Percentiles rank a stretch among this genome's conserved stretches.
phyloP scores from a whole-genome alignment of 2,797 vertebrate genomes.

The Sparidentex hasta region DNA sequence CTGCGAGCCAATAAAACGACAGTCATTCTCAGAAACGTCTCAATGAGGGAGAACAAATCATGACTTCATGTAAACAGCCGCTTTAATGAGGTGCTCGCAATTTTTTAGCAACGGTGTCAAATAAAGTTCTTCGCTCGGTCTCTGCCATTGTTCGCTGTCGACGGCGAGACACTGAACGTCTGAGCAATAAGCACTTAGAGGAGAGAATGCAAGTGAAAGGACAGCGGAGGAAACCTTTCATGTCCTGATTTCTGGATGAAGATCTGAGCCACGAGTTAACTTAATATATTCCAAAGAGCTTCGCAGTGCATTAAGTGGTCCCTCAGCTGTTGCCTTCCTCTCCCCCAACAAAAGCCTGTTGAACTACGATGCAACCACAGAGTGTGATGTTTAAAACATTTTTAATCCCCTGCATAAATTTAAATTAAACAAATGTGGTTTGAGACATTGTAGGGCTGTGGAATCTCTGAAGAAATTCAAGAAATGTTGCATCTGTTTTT shows the following conservation, averaged over 20 bases:
- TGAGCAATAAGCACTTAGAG: constrained; percentile 48
- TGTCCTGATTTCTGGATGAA: constrained; percentile 70
- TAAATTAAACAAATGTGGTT: constrained; percentile 36
- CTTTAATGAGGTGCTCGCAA: constrained; percentile 48
- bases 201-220: constrained; percentile 45
- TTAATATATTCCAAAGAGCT: constrained; percentile 78
- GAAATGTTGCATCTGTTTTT: not conserved
- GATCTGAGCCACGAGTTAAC: constrained; percentile 70
- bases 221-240: constrained; percentile 68
- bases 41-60: constrained; percentile 68
- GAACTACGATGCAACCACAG: constrained; percentile 57
- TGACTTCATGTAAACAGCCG: constrained; percentile 65
- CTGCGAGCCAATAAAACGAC: constrained; percentile 71
- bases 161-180: constrained; percentile 52
- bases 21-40: constrained; percentile 66
- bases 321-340: constrained; percentile 67
- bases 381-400: constrained; percentile 69
- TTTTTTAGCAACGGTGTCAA: constrained; percentile 35
- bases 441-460: constrained; percentile 22
- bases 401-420: constrained; percentile 65
- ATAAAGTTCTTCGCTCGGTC: constrained; percentile 34
- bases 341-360: constrained; percentile 53
- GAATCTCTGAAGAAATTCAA: constrained; percentile 20
- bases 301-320: constrained; percentile 75
- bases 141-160: constrained; percentile 27